Evolutionary conservation across 2,888 invertebrate species (phyloP).

Genomic region (Campoplex capitator): DNA sequence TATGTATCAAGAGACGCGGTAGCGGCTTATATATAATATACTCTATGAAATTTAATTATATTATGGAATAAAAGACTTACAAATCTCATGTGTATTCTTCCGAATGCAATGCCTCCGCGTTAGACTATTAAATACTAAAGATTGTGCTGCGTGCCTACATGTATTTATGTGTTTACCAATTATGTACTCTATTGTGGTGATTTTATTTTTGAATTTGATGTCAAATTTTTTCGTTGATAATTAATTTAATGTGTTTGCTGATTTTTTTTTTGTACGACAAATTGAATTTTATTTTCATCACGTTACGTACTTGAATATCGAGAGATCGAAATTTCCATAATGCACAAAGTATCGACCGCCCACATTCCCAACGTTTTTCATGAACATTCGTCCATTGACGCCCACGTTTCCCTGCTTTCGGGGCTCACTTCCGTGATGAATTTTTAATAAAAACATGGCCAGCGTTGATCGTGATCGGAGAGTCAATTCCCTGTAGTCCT

Average conservation of each 20-base stretch:
- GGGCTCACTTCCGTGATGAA: slow-evolving; percentile 12
- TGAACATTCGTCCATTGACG: slow-evolving; percentile 10
- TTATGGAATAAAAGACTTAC: slow-evolving; percentile 52
- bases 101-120: slow-evolving; percentile 55
- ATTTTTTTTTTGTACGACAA: neutral
- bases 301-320: slow-evolving; percentile 26
- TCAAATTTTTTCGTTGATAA: neutral
- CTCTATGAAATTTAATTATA: slow-evolving; percentile 58
- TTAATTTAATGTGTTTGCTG: neutral
- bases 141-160: slow-evolving; percentile 40
- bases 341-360: neutral
- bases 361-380: neutral
- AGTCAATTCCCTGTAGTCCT: neutral
- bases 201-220: neutral
- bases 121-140: slow-evolving; percentile 71
- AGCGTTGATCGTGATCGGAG: slow-evolving; percentile 20
- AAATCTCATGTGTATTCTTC: slow-evolving; percentile 29
- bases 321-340: slow-evolving; percentile 13
- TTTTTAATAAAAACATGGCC: slow-evolving; percentile 31
- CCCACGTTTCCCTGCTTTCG: slow-evolving; percentile 5
- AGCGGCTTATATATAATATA: neutral
- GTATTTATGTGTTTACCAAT: neutral
- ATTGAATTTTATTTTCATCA: slow-evolving; percentile 11
- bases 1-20: too few species aligned
- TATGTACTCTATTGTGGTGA: neutral